Evolutionary conservation across 2,888 invertebrate genomes (phyloP).

Genomic region (Phytoseiulus persimilis): DNA sequence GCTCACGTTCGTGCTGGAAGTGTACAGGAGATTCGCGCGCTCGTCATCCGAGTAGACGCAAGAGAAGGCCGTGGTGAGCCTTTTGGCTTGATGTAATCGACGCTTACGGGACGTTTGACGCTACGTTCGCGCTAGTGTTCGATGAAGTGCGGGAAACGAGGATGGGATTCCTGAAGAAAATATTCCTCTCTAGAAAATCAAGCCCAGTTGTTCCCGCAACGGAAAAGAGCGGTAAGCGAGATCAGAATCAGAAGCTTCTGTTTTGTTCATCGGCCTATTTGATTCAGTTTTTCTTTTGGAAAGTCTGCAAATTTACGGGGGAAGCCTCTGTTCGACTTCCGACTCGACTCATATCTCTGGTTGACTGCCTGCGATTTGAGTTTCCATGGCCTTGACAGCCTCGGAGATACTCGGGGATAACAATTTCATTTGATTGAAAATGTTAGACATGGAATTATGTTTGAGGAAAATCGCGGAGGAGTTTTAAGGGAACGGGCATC

Average conservation of each 20-base stretch:
- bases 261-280: too few species aligned
- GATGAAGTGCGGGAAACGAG: background rate
- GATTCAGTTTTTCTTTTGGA: too few species aligned
- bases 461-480: too few species aligned
- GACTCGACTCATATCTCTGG: too few species aligned
- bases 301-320: too few species aligned
- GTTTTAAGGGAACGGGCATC: too few species aligned
- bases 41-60: background rate
- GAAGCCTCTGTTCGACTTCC: too few species aligned
- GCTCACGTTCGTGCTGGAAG: background rate
- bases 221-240: background rate
- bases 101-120: background rate
- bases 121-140: background rate
- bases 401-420: too few species aligned
- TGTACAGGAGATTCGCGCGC: background rate
- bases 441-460: too few species aligned
- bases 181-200: constrained; percentile 20
- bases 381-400: too few species aligned
- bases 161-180: constrained; percentile 28
- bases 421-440: too few species aligned
- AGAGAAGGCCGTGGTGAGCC: background rate
- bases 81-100: background rate
- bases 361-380: too few species aligned
- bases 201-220: background rate
- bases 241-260: background rate